Evolutionary conservation across 1,140 invertebrate genomes (phyloP).

Genomic region (Pteromalus puparum): DNA sequence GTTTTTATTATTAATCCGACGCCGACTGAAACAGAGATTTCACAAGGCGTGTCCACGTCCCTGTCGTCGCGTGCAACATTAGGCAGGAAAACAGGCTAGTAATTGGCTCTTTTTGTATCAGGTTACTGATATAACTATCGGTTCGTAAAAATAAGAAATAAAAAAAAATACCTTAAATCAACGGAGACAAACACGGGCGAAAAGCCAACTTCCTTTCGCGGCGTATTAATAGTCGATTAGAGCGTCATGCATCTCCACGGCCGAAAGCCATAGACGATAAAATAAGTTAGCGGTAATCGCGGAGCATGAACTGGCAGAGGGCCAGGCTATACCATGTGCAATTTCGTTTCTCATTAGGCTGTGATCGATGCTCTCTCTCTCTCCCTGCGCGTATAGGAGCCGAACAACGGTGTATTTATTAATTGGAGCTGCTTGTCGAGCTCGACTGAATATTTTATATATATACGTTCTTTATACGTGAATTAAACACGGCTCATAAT

Average conservation of each 20-base stretch:
- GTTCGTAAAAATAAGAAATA: too few species aligned
- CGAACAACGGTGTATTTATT: too few species aligned
- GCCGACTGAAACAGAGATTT: background rate
- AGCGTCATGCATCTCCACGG: constrained; percentile 4
- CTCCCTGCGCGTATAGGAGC: background rate
- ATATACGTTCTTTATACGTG: too few species aligned
- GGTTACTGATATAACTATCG: too few species aligned
- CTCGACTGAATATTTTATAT: too few species aligned
- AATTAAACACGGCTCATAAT: too few species aligned
- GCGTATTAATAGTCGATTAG: constrained; percentile 47
- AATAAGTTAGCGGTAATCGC: constrained; percentile 32
- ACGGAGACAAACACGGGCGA: background rate
- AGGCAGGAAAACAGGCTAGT: background rate
- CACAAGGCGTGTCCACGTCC: too few species aligned
- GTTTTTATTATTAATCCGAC: constrained; percentile 19
- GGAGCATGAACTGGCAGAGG: constrained; percentile 18
- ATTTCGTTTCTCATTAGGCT: constrained; percentile 40
- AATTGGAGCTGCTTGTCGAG: too few species aligned
- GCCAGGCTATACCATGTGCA: constrained; percentile 9
- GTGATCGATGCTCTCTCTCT: constrained; percentile 7
- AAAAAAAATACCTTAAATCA: constrained; percentile 32
- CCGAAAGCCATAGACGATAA: constrained; percentile 29
- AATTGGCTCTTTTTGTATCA: background rate
- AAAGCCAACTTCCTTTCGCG: constrained; percentile 19
- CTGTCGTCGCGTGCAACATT: background rate